These are phyloP conservation scores for Labeo calbasu DNA, from an alignment of 2,797 vertebrate species.

Conservation along the genomic window DNA sequence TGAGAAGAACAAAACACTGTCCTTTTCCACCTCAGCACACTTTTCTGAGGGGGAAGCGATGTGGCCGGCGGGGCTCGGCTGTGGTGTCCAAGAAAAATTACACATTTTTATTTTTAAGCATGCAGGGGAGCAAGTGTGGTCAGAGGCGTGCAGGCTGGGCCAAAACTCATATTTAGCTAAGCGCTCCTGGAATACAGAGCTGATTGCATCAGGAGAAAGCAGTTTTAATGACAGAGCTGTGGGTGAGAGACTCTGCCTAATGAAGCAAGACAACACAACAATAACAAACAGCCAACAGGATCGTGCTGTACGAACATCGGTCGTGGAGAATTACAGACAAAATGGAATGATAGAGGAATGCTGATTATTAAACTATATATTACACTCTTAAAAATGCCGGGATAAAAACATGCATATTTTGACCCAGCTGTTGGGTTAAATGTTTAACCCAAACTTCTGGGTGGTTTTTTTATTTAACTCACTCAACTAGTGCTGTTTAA, in stretches of 20 bases:
- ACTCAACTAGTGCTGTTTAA: too few species aligned
- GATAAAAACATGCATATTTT: too few species aligned
- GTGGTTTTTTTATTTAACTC: too few species aligned
- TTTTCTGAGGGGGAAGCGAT: constrained; percentile 24
- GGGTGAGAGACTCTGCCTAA: constrained; percentile 52
- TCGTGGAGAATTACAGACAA: background rate
- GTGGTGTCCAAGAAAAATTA: constrained; percentile 75
- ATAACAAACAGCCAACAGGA: constrained; percentile 31
- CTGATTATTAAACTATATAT: background rate
- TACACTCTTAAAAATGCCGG: too few species aligned
- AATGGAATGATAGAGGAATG: constrained; percentile 7
- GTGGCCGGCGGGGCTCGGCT: constrained; percentile 49
- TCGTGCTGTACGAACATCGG: constrained; percentile 21
- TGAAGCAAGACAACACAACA: constrained; percentile 48
- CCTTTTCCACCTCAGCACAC: constrained; percentile 45
- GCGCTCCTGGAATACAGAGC: constrained; percentile 68
- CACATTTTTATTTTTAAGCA: constrained; percentile 80
- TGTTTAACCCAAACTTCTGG: too few species aligned
- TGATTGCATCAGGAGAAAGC: constrained; percentile 70
- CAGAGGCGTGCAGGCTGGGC: constrained; percentile 64
- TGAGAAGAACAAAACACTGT: constrained; percentile 48
- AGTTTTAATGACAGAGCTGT: constrained; percentile 80
- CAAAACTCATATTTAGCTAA: constrained; percentile 83
- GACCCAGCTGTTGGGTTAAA: too few species aligned
- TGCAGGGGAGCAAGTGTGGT: constrained; percentile 70